Percentiles rank a stretch among this genome's conserved stretches.
These are phyloP conservation scores for Acheta domesticus DNA, from an alignment of 2,888 invertebrate species.

Conservation along the genomic window DNA sequence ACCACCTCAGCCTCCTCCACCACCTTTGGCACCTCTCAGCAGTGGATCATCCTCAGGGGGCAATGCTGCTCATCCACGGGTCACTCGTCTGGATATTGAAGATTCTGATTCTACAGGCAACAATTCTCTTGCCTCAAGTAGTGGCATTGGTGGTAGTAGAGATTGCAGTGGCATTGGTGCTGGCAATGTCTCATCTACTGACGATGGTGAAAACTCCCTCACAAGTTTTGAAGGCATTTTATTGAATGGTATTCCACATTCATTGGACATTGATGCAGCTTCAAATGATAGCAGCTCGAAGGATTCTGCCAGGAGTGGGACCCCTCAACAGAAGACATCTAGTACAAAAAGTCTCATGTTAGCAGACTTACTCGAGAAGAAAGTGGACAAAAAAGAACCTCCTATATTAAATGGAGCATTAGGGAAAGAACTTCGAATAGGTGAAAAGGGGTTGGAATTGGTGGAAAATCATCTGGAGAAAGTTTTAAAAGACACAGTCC, in stretches of 20 bases:
- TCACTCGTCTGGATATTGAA: slow-evolving; percentile 46
- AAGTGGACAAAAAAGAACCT: slow-evolving; percentile 58
- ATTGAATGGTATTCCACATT: slow-evolving; percentile 56
- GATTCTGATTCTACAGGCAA: slow-evolving; percentile 53
- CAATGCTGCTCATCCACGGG: slow-evolving; percentile 34
- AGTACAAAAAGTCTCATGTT: slow-evolving; percentile 63
- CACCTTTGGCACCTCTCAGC: slow-evolving; percentile 51
- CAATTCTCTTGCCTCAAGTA: slow-evolving; percentile 58
- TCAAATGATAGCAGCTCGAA: slow-evolving; percentile 48
- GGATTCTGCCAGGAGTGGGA: slow-evolving; percentile 54
- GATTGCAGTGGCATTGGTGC: slow-evolving; percentile 46
- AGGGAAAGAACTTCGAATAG: slow-evolving; percentile 56
- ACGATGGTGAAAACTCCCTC: slow-evolving; percentile 58
- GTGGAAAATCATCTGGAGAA: slow-evolving; percentile 51
- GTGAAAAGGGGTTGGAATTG: slow-evolving; percentile 58
- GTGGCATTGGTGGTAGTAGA: slow-evolving; percentile 43
- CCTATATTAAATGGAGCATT: slow-evolving; percentile 57
- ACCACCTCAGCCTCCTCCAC: slow-evolving; percentile 52
- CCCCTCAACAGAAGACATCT: slow-evolving; percentile 49
- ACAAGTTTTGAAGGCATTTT: slow-evolving; percentile 63
- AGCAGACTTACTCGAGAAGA: slow-evolving; percentile 78
- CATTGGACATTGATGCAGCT: slow-evolving; percentile 52
- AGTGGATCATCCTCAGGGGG: slow-evolving; percentile 25
- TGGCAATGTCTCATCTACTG: slow-evolving; percentile 54
- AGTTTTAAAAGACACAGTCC: slow-evolving; percentile 42